Percentiles rank a stretch among this genome's conserved stretches.
Evolutionary conservation across 1,140 invertebrate genomes (phyloP).

Genomic region (Apis florea): DNA sequence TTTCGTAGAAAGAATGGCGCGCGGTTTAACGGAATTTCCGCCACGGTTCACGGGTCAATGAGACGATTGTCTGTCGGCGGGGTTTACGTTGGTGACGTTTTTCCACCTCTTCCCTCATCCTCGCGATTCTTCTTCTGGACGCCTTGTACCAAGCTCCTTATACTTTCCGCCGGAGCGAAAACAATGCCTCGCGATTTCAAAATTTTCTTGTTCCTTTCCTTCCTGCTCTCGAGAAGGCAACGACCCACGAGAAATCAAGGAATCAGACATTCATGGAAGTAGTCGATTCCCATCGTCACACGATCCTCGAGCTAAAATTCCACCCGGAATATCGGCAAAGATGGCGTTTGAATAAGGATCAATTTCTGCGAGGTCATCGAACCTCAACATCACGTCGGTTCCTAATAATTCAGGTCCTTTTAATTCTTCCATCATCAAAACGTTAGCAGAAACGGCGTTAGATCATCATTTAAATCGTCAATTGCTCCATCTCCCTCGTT

Average conservation of each 20-base stretch:
- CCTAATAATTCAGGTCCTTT: background rate
- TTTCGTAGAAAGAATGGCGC: constrained; percentile 6
- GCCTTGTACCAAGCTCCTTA: background rate
- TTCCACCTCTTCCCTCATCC: background rate
- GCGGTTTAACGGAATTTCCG: background rate
- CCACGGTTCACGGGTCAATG: background rate
- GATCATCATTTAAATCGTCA: constrained; percentile 62
- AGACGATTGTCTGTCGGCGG: constrained; percentile 5
- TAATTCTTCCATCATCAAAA: constrained; percentile 47
- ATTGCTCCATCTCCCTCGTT: constrained; percentile 40
- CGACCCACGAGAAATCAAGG: background rate
- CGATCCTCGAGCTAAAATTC: background rate
- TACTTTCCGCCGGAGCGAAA: too few relatives aligned
- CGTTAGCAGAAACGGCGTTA: background rate
- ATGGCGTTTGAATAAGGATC: background rate
- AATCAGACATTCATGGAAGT: background rate
- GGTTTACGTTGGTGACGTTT: background rate
- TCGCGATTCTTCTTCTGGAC: background rate
- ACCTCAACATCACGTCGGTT: too few relatives aligned
- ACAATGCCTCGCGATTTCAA: background rate
- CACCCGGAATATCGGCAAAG: background rate
- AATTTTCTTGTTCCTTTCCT: background rate
- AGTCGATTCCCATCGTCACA: too few relatives aligned
- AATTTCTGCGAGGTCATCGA: background rate
- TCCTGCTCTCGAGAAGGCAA: too few relatives aligned